Base-by-base conservation (phyloP, 2,888 invertebrate genomes). In the Entomobrya proxima region DNA sequence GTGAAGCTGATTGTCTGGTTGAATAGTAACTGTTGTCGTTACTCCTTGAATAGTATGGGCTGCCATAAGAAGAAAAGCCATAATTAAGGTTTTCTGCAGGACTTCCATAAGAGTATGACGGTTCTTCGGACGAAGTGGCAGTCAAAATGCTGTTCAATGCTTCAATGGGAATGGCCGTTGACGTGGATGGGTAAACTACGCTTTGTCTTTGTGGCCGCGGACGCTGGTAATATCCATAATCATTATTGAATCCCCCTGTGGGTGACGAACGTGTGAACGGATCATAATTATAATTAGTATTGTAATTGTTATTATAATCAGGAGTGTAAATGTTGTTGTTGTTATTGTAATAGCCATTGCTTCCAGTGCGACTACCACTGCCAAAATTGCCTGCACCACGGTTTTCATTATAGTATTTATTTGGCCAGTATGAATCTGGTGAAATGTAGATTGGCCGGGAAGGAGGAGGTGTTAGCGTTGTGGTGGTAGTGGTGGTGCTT, bases 391-490 rank as follows among this genome's bases (percentile, higher is more conserved):
- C n/a, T 11, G 6, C 6, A 37, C 37, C 64, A 64, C 21, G 13
- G 4, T n/a, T 37, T 11, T 40, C 15, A 24, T 69, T 69, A 3
- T 21, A 40, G n/a, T 69, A 69, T 37, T 44, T 69, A 40, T 6
- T 11, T 11, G 67, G 67, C 67, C 67, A 69, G 18, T 69, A 69
- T 44, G 67, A 69, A 24, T 69, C 67, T 9, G 35, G 35, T 69
- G 67, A 18, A 13, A 69, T 44, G 40, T 69, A 69, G 9, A 69
- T 40, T 37, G 37, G 37, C 40, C 21, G 64, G 11, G 18, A 6
- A 1, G 64, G 64, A n/a, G 67, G 67, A 7, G 67, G 67, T 40
- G 67, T 37, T 15, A 24, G 44, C 2, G 67, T 37, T 9, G 67
- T 69, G 9, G 67, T 69, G 24, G 67, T 37, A 15, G 67, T 24